Percentiles rank a stretch among this genome's conserved stretches.
Evolutionary conservation across 2,888 invertebrate genomes (phyloP).

Genomic region (Cynaeus angustus): DNA sequence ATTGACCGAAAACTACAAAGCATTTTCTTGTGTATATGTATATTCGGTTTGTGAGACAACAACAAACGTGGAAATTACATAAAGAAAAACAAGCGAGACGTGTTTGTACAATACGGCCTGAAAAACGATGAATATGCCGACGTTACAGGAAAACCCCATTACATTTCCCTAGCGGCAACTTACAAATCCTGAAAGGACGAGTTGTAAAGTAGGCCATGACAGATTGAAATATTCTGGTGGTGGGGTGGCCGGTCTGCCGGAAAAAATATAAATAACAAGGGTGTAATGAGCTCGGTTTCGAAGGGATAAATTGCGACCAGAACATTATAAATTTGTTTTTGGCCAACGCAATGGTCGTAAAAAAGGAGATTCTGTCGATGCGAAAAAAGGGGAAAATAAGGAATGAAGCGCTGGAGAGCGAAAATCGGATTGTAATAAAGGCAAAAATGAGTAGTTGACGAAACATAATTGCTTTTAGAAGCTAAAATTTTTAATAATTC

Average conservation of each 20-base stretch:
- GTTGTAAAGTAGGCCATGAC: constrained; percentile 65
- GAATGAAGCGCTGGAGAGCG: too few species aligned
- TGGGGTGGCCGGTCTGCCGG: constrained; percentile 10
- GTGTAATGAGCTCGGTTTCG: constrained; percentile 8
- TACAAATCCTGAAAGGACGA: constrained; percentile 65
- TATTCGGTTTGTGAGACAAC: constrained; percentile 39
- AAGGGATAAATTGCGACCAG: constrained; percentile 4
- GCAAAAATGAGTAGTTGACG: too few species aligned
- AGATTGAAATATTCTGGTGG: constrained; percentile 60
- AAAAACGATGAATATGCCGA: constrained; percentile 46
- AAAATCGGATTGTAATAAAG: too few species aligned
- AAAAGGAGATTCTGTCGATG: too few species aligned
- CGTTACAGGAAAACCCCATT: constrained; percentile 61
- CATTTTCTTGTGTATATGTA: constrained; percentile 30
- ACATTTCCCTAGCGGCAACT: constrained; percentile 64
- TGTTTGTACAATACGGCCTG: constrained; percentile 29
- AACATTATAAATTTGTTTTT: constrained; percentile 3
- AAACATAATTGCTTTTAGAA: too few species aligned
- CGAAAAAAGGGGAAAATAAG: too few species aligned
- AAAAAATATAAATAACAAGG: constrained; percentile 20
- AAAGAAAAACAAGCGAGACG: constrained; percentile 45
- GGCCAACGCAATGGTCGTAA: neutral
- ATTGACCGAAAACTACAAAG: constrained; percentile 36
- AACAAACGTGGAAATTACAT: constrained; percentile 42
- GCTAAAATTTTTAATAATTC: too few species aligned